Evolutionary conservation across 2,888 invertebrate genomes (phyloP).

Genomic region (Drosophila seclusa): DNA sequence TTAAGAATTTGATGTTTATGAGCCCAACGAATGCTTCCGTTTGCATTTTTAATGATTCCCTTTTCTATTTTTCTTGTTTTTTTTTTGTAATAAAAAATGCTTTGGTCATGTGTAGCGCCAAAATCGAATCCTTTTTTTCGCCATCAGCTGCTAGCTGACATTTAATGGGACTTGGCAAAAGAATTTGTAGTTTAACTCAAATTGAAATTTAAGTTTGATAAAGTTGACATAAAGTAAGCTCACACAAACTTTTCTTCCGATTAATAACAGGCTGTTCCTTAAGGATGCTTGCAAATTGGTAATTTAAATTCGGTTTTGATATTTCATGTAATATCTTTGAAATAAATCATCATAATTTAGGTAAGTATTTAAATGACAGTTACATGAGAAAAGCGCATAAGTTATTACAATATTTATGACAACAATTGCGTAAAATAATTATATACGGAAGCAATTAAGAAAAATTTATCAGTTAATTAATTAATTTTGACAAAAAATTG

Average conservation of each 20-base stretch:
- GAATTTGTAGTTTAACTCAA: not conserved
- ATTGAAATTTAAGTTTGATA: not conserved
- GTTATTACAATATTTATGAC: not conserved
- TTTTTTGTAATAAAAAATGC: constrained; percentile 61
- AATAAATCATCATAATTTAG: too few relatives aligned
- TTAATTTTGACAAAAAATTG: not conserved
- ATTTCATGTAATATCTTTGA: too few relatives aligned
- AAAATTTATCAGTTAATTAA: not conserved
- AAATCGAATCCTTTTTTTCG: constrained; percentile 22
- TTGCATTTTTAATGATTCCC: constrained; percentile 68
- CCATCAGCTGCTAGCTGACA: constrained; percentile 30
- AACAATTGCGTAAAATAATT: not conserved
- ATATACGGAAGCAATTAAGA: not conserved
- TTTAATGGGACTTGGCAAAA: constrained; percentile 16
- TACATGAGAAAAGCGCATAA: not conserved
- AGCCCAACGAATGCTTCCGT: constrained; percentile 42
- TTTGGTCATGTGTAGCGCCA: constrained; percentile 35
- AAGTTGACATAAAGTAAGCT: not conserved
- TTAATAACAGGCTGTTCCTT: not conserved
- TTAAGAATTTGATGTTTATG: constrained; percentile 65
- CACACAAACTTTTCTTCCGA: not conserved
- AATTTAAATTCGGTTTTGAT: too few relatives aligned
- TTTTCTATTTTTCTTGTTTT: not conserved
- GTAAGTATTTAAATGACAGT: too few relatives aligned
- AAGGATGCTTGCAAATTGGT: not conserved